Evolutionary conservation across 2,797 vertebrate genomes (phyloP).

Genomic region (Hippoglossus hippoglossus): DNA sequence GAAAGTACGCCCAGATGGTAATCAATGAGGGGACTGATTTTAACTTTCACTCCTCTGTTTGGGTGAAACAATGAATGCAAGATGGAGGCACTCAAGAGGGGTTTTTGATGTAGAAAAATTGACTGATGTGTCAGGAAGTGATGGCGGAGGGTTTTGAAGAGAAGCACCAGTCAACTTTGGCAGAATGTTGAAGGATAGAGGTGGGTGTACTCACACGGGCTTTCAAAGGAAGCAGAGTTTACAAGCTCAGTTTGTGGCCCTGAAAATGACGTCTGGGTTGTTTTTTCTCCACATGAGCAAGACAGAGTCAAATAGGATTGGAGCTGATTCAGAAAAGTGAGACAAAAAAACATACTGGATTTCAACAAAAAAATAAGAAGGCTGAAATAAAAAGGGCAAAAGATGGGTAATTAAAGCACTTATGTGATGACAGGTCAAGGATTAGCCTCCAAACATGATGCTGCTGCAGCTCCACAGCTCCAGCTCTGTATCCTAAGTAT

Average conservation of each 20-base stretch:
- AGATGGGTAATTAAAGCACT: background rate
- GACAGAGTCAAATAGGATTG: slow-evolving; percentile 20
- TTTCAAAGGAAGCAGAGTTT: slow-evolving; percentile 59
- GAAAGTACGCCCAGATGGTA: too few relatives aligned
- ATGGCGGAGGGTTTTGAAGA: slow-evolving; percentile 25
- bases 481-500: background rate
- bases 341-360: background rate
- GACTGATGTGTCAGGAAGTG: slow-evolving; percentile 30
- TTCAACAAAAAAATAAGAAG: too few relatives aligned
- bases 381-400: background rate
- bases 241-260: slow-evolving; percentile 30
- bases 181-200: slow-evolving; percentile 45
- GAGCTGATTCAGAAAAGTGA: slow-evolving; percentile 11
- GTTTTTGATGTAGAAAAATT: slow-evolving; percentile 33
- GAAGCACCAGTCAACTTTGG: slow-evolving; percentile 38
- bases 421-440: slow-evolving; percentile 19
- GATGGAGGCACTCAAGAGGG: slow-evolving; percentile 25
- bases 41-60: slow-evolving; percentile 28
- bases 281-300: slow-evolving; percentile 14
- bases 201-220: slow-evolving; percentile 46
- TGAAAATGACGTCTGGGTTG: slow-evolving; percentile 9
- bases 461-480: slow-evolving; percentile 19
- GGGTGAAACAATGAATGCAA: slow-evolving; percentile 30
- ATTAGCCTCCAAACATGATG: slow-evolving; percentile 32
- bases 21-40: slow-evolving; percentile 9